Evolutionary conservation across 2,888 invertebrate genomes (phyloP), one percentile per base, ranked within the genome.

Genomic region (Diaprepes abbreviatus): DNA sequence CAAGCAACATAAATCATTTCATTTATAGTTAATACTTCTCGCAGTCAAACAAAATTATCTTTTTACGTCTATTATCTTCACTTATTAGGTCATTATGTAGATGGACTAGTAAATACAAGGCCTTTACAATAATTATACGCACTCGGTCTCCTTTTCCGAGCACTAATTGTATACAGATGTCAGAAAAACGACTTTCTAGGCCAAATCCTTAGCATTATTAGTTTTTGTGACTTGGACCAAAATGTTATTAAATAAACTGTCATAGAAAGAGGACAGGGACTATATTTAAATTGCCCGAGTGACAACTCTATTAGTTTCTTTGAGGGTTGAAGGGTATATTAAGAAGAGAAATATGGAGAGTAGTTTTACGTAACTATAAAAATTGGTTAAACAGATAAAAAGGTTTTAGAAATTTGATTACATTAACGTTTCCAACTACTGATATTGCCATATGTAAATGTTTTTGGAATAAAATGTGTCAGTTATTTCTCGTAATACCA

Each of bases 191-290:
- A 33, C 36, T 1, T 33, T 48, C 58, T 28, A 31, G 40, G 40
- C 43, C 28, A 59, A 66, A 66, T 57, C 48, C 55, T 45, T 45
- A 28, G 31, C 35, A 9, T 55, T 57, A 58, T 66, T 55, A 36
- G 57, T 66, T 58, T 58, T 45, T 66, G 65, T 38, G 16, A 31
- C 21, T 14, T 14, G n/a, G 12, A 45, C 48, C 33, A 48, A 48
- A 57, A 58, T 45, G 28, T 58, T 36, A 58, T 58, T 66, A 54
- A 66, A 66, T 58, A 38, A 33, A 58, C 58, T 58, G 65, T 66
- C 65, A 66, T 36, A 43, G 14, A 14, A 58, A 40, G 43, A 24
- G 57, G 58, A 40, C 10, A 55, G 54, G 54, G 55, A 40, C 40
- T 54, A 4, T 64, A 55, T 43, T 43, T 43, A 28, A 59, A 59